phyloP scores from a whole-genome alignment of 2,113 vertebrate species.

The Cochlearius cochlearius region DNA sequence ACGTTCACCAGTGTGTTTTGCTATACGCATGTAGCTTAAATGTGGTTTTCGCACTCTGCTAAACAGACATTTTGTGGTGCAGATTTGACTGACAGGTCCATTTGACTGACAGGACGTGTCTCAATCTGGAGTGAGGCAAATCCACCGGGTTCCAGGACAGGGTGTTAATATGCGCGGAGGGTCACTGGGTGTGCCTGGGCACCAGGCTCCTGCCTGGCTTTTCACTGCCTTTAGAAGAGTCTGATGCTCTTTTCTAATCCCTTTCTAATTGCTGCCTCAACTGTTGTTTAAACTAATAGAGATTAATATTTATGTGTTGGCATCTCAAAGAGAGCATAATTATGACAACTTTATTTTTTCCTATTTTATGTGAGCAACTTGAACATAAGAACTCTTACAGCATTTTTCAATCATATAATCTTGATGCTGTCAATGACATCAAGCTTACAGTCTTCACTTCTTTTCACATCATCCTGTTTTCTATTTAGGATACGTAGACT shows the following conservation, averaged over 20 bases:
- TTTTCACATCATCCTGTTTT: neutral
- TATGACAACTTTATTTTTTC: neutral
- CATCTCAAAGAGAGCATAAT: neutral
- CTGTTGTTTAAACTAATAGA: neutral
- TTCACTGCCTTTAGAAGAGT: neutral
- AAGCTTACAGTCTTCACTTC: neutral
- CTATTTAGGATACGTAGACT: neutral
- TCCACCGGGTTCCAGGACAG: neutral
- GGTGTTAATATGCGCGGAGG: rapidly evolving
- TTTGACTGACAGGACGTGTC: neutral
- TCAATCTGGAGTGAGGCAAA: neutral
- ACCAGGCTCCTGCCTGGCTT: neutral
- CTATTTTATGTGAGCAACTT: neutral
- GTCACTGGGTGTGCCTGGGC: neutral
- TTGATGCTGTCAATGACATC: neutral
- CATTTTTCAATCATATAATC: neutral
- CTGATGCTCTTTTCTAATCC: neutral
- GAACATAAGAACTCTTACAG: neutral
- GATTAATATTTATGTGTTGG: neutral
- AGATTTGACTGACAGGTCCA: neutral
- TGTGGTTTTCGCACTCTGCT: neutral
- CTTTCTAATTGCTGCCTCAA: neutral
- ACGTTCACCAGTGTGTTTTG: neutral
- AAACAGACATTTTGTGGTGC: neutral
- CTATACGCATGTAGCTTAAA: neutral